Percentiles rank a stretch among this genome's conserved stretches.
These are phyloP conservation scores for Ophion ellenae DNA, from an alignment of 2,888 invertebrate genomes.

Conservation along the genomic window DNA sequence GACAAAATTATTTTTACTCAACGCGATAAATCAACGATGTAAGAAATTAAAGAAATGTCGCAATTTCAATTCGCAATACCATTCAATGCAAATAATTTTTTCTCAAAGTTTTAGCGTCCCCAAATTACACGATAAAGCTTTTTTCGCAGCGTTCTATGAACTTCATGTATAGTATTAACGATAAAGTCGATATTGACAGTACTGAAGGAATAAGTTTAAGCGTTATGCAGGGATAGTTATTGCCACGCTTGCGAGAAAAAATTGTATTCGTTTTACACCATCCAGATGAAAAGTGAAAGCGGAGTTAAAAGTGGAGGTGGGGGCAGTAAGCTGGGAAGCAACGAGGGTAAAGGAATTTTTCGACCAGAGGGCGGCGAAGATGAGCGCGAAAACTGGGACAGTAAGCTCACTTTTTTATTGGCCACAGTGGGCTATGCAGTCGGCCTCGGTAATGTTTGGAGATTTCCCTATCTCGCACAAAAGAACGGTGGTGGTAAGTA, in stretches of 20 bases:
- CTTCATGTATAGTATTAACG: too few species aligned
- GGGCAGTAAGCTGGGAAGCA: slow-evolving; percentile 87
- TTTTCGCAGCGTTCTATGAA: too few species aligned
- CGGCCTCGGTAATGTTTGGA: slow-evolving; percentile 97
- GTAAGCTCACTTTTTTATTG: slow-evolving; percentile 94
- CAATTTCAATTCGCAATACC: too few species aligned
- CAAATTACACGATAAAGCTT: too few species aligned
- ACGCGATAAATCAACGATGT: too few species aligned
- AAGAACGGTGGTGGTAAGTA: slow-evolving; percentile 93
- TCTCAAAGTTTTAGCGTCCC: too few species aligned
- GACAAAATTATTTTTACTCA: too few species aligned
- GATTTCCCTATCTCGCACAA: slow-evolving; percentile 97
- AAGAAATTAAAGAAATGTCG: too few species aligned
- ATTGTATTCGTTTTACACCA: neutral
- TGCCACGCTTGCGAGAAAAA: neutral
- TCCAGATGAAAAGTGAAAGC: slow-evolving; percentile 73
- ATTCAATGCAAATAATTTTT: too few species aligned
- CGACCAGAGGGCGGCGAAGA: slow-evolving; percentile 89
- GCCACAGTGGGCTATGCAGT: slow-evolving; percentile 98
- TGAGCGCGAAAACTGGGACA: slow-evolving; percentile 96
- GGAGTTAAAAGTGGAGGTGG: slow-evolving; percentile 67
- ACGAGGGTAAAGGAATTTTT: slow-evolving; percentile 87
- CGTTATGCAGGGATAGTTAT: too few species aligned
- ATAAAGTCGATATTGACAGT: too few species aligned
- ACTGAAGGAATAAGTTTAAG: too few species aligned